These are phyloP conservation scores for Pachycephus smyrnensis DNA, from an alignment of 2,888 invertebrate genomes.

Conservation along the genomic window DNA sequence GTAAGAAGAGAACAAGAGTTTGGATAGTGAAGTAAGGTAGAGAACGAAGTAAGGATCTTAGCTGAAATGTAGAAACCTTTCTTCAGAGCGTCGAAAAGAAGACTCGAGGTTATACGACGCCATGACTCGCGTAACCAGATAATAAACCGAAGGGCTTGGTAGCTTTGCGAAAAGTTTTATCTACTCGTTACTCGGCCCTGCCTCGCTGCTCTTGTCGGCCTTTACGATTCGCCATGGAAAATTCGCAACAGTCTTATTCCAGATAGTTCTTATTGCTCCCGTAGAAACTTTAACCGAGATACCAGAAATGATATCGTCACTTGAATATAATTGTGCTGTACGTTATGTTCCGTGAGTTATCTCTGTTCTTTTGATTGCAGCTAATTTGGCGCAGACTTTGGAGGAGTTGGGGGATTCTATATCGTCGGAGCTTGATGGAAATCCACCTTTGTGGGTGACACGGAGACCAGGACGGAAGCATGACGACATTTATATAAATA, in stretches of 20 bases:
- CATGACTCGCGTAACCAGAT: constrained; percentile 46
- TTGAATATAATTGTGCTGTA: no score
- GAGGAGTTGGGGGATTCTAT: constrained; percentile 78
- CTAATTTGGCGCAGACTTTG: constrained; percentile 79
- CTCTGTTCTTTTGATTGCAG: constrained; percentile 68
- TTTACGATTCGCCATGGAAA: constrained; percentile 4
- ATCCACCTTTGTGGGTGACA: constrained; percentile 88
- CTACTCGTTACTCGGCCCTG: constrained; percentile 16
- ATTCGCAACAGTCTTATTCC: no score
- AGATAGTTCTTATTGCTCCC: no score
- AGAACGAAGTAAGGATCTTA: no score
- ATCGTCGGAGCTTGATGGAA: constrained; percentile 84
- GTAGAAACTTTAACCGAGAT: no score
- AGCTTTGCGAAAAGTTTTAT: constrained; percentile 37
- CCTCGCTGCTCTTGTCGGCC: constrained; percentile 15
- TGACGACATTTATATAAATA: constrained; percentile 87
- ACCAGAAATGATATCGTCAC: no score
- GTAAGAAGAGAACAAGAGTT: no score
- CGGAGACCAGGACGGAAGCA: constrained; percentile 72
- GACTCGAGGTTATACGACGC: constrained; percentile 43
- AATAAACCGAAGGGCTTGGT: constrained; percentile 51
- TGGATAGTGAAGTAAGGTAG: no score
- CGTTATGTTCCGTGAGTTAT: no score
- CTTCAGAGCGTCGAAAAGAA: constrained; percentile 22
- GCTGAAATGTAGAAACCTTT: no score